Percentiles rank a stretch among this genome's conserved stretches.
Evolutionary conservation across 2,113 vertebrate genomes (phyloP).

Genomic region (Hoplias malabaricus): DNA sequence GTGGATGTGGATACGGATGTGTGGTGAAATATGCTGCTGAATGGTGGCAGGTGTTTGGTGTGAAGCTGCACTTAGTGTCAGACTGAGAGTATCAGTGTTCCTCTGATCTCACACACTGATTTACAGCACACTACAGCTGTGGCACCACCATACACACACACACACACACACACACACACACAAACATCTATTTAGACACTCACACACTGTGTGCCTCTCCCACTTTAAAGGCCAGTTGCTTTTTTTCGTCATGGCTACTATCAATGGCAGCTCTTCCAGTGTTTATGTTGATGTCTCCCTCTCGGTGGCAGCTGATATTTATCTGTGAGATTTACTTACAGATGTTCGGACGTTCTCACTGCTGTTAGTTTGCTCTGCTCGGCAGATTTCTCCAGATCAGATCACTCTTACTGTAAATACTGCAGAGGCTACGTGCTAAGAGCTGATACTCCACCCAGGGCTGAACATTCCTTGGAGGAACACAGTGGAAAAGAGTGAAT

Average conservation of each 20-base stretch:
- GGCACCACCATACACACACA: slow-evolving; percentile 8
- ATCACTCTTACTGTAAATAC: neutral
- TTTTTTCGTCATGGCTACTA: neutral
- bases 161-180: neutral
- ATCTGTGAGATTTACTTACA: no score
- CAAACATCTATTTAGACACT: neutral
- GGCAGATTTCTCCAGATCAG: neutral
- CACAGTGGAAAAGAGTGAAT: neutral
- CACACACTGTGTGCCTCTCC: neutral
- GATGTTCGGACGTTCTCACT: neutral
- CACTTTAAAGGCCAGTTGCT: neutral
- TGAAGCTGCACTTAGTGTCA: neutral
- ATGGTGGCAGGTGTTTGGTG: slow-evolving; percentile 19
- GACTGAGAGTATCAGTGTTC: slow-evolving; percentile 19
- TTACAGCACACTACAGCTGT: slow-evolving; percentile 30
- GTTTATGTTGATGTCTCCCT: slow-evolving; percentile 12
- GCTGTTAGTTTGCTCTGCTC: neutral
- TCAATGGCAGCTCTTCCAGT: slow-evolving; percentile 2
- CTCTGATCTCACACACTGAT: slow-evolving; percentile 33
- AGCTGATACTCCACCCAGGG: neutral
- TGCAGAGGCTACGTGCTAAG: neutral
- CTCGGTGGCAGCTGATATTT: neutral
- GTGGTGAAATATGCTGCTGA: slow-evolving; percentile 24
- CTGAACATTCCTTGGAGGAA: neutral
- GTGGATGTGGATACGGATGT: neutral